Conservation (phyloP, 2,113 vertebrate genomes). For the Bufo bufo region DNA sequence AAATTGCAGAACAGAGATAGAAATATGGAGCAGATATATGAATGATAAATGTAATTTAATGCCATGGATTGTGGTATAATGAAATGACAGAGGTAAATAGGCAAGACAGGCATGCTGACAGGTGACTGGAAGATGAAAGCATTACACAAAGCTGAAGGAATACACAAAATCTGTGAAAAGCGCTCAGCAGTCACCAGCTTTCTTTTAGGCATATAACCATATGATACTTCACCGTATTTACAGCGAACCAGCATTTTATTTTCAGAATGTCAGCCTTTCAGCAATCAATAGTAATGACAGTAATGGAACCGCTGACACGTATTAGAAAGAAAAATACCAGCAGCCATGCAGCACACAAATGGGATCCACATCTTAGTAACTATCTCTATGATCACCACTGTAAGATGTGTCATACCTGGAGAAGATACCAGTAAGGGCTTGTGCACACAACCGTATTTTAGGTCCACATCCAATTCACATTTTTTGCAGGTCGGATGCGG, state of each 20-base stretch:
- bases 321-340: no score
- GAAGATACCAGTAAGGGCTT: not conserved
- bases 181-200: not conserved
- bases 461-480: no score
- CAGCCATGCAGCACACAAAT: no score
- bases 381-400: not conserved
- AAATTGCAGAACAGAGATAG: conserved; percentile 18
- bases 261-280: not conserved
- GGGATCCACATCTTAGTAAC: no score
- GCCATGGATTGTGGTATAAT: conserved; percentile 21
- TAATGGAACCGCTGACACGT: not conserved
- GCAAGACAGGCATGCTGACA: conserved; percentile 34
- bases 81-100: conserved; percentile 31
- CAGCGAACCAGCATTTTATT: not conserved
- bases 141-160: not conserved
- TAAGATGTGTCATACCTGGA: no score
- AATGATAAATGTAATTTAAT: conserved; percentile 32
- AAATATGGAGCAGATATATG: conserved; percentile 8
- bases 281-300: not conserved
- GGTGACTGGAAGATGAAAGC: not conserved
- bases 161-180: not conserved
- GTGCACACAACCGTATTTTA: no score
- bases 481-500: no score
- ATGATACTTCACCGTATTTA: not conserved
- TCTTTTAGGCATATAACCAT: not conserved